Base-by-base conservation (phyloP, 2,113 vertebrate genomes). In the Daboia siamensis region DNA sequence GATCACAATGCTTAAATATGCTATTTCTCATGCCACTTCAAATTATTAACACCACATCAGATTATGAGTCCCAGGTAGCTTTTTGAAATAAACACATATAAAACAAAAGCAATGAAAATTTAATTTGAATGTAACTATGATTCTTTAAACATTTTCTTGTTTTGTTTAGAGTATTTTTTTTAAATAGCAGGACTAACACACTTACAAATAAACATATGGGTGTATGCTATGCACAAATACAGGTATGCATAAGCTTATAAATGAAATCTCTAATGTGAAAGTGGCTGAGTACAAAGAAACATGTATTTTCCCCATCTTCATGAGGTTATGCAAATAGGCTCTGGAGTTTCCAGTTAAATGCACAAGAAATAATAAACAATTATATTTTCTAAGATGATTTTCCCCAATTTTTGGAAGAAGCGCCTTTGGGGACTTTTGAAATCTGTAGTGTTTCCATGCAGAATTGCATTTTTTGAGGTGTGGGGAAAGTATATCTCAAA, bases 1-100 rank as follows among this genome's bases (percentile, higher is more conserved):
- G 92, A 88, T 39, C 64, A 92, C 90, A 51, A 64, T 86, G 90
- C 88, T 59, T 93, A 91, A 93, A 94, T 94, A 55, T 88, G 54
- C 46, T 84, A 17, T 90, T 95, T 90, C n/a, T 94, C 3, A 51
- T 88, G 13, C 39, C 84, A 24, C 9, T 10, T 86, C 46, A 26
- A 86, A 86, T 21, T 48, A 46, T 52, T 64, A 87, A 33, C 23
- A 52, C 33, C 39, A 23, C 11, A 48, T 55, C 48, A 54, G 44
- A 55, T 69, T 64, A 21, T 59, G 86, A 61, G 5, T 91, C 21
- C 29, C 80, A 86, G 85, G 48, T 33, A n/a, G 23, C 13, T 51
- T 85, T 51, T 90, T 12, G 2, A 55, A 55, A 90, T 26, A 23
- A 15, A 80, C 23, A 55, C 39, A 69, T 90, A 23, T 55, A 74